Evolutionary conservation across 2,888 invertebrate species (phyloP).

Genomic region (Acronicta leporina): DNA sequence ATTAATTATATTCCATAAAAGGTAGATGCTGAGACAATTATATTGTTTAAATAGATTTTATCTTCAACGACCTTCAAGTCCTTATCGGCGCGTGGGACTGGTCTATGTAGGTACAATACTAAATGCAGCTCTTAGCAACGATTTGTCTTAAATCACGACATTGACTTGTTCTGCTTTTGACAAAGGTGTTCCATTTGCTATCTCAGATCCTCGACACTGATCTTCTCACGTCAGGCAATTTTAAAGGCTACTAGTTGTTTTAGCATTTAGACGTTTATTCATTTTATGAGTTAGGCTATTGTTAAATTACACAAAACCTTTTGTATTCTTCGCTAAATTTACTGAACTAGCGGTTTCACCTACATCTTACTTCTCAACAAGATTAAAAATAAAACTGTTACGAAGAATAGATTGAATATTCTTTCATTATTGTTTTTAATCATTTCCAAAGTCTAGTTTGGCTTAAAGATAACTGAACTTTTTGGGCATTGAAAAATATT

Average conservation of each 20-base stretch:
- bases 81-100: slow-evolving; percentile 12
- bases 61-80: slow-evolving; percentile 27
- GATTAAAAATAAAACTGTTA: too few species aligned
- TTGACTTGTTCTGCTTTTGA: slow-evolving; percentile 35
- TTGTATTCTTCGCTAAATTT: too few species aligned
- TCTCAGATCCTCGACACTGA: slow-evolving; percentile 34
- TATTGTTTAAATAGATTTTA: slow-evolving; percentile 13
- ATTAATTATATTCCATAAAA: slow-evolving; percentile 2
- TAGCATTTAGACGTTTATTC: slow-evolving; percentile 13
- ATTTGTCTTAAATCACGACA: slow-evolving; percentile 40
- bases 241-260: slow-evolving; percentile 24
- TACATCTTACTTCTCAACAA: slow-evolving; percentile 2
- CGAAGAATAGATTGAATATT: too few species aligned
- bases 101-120: slow-evolving; percentile 25
- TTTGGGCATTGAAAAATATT: too few species aligned
- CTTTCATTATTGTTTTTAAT: too few species aligned
- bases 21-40: background rate
- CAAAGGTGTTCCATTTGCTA: slow-evolving; percentile 35
- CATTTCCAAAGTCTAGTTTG: too few species aligned
- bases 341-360: too few species aligned
- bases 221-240: slow-evolving; percentile 22
- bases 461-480: too few species aligned
- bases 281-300: background rate
- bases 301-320: too few species aligned
- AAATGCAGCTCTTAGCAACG: slow-evolving; percentile 43